A percentile compares a stretch with the other conserved stretches of the same genome.
Conservation (phyloP, 2,113 vertebrate species). For the Psophia crepitans region DNA sequence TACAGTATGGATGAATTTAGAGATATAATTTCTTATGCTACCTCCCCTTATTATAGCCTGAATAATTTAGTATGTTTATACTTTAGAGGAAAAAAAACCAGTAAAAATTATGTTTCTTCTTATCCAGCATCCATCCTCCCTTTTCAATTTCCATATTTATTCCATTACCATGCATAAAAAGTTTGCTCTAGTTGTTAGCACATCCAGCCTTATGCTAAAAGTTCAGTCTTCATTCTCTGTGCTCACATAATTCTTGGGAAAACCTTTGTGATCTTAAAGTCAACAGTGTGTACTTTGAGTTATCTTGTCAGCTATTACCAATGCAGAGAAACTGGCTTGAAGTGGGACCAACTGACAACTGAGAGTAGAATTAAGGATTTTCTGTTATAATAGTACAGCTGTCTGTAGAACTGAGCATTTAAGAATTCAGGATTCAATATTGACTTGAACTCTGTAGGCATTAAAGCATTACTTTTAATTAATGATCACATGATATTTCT, state of each 20-base stretch:
- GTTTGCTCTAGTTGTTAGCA: background rate
- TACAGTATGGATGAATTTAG: background rate
- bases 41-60: background rate
- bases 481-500: background rate
- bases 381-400: background rate
- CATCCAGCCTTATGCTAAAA: background rate
- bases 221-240: background rate
- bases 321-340: background rate
- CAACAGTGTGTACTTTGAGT: background rate
- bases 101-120: background rate
- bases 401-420: background rate
- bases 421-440: background rate
- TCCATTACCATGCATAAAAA: background rate
- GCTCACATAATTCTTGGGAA: background rate
- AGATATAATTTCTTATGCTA: background rate
- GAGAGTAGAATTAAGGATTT: background rate
- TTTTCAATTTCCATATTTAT: background rate
- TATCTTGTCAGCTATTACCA: background rate
- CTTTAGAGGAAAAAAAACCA: background rate
- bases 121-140: background rate
- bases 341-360: background rate
- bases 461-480: background rate
- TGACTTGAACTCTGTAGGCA: background rate
- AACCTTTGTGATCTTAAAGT: background rate
- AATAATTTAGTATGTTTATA: slow-evolving; percentile 23